A percentile compares a stretch with the other conserved stretches of the same genome.
phyloP scores from a whole-genome alignment of 2,113 vertebrate species.

The Gila orcuttii region DNA sequence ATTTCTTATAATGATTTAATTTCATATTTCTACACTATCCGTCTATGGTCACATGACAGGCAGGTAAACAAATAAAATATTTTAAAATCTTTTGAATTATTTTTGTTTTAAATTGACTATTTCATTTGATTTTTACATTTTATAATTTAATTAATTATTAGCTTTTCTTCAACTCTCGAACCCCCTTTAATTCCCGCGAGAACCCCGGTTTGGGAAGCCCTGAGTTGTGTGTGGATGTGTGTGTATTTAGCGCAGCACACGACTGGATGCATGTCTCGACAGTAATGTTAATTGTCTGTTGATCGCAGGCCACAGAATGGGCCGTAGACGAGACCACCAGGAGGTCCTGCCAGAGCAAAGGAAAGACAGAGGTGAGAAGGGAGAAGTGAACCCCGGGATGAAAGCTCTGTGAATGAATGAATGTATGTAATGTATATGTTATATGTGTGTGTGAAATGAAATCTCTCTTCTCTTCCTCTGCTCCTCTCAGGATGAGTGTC shows the following conservation, averaged over 20 bases:
- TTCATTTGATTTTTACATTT: not conserved
- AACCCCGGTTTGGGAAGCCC: too few relatives aligned
- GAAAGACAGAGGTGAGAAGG: conserved; percentile 96
- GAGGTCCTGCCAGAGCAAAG: conserved; percentile 94
- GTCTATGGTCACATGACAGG: too few relatives aligned
- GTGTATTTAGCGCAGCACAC: not conserved
- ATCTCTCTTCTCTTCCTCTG: not conserved
- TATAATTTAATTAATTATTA: too few relatives aligned
- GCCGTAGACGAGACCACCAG: conserved; percentile 88
- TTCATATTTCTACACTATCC: too few relatives aligned
- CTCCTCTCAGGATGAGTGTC: conserved; percentile 88
- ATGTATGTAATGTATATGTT: not conserved
- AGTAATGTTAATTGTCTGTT: conserved; percentile 47
- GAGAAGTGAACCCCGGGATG: conserved; percentile 48
- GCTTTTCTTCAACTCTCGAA: not conserved
- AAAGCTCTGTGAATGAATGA: not conserved
- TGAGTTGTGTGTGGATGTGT: not conserved
- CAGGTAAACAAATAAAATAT: not conserved
- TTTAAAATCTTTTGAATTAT: not conserved
- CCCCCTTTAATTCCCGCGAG: not conserved
- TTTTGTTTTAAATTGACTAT: not conserved
- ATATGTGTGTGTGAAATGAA: not conserved
- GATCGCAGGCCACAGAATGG: conserved; percentile 87
- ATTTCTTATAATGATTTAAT: too few relatives aligned
- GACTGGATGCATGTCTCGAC: not conserved